Base-by-base conservation (phyloP, 2,888 invertebrate species). In the Hipparchia semele region DNA sequence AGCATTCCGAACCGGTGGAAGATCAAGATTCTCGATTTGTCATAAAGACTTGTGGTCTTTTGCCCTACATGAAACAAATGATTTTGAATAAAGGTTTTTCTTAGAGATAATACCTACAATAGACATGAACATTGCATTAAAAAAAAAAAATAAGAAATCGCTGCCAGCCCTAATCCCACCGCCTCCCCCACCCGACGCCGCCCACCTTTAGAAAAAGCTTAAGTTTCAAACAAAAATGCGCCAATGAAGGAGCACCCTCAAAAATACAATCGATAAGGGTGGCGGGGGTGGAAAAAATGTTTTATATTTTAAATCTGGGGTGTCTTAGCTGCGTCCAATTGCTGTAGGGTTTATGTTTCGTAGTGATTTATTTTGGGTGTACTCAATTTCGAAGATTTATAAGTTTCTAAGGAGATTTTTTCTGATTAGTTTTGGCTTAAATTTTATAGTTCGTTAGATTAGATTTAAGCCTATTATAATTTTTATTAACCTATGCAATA, bases 181-280 rank as follows among this genome's bases (percentile, higher is more conserved):
- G 80, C 83, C 84, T 84, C 84, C 81, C 84, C 81, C 80, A 79
- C 83, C 80, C 82, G 73, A 83, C 83, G 85, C 86, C 92, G 90
- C 91, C 92, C 87, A 89, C 89, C 81, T 61, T 65, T 69, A 90
- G 89, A 92, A 92, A 92, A 92, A 92, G 84, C 91, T 90, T 90
- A 89, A 87, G 89, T 90, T 87, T 82, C 80, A 86, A 87, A 92
- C 92, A 92, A 92, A 92, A 91, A 92, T 82, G 86, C 82, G 82
- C 92, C 91, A 91, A 91, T 89, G 83, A 85, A 84, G 82, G 79
- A 78, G 80, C 75, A 73, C 76, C 83, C 84, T 83, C 86, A 88
- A 91, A 92, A 91, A 90, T 86, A 82, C 81, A 87, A 91, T 91
- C 90, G 84, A 91, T 91, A 76, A 71, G 60, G 71, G 76, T 71